Percentiles rank a stretch among this genome's conserved stretches.
phyloP scores from a whole-genome alignment of 1,140 invertebrate genomes.

The Goniozus legneri region DNA sequence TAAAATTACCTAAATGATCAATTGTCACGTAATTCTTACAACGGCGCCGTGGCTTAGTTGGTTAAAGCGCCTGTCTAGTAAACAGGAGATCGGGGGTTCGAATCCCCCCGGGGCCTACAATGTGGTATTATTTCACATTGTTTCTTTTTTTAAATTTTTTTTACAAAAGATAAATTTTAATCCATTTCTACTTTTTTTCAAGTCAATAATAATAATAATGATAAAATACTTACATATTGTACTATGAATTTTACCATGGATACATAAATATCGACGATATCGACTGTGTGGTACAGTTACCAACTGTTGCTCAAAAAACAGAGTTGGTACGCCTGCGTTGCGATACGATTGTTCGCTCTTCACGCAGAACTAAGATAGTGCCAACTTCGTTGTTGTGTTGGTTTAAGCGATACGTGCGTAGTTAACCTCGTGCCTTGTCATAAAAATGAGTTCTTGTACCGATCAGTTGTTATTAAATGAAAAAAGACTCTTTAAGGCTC shows the following conservation, averaged over 20 bases:
- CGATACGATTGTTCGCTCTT: conserved; percentile 5
- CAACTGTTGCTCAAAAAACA: too few relatives aligned
- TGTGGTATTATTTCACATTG: background rate
- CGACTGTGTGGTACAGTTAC: too few relatives aligned
- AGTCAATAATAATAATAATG: too few relatives aligned
- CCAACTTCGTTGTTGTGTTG: conserved; percentile 37
- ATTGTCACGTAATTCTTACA: background rate
- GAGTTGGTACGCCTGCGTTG: too few relatives aligned
- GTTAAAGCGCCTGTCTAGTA: conserved; percentile 62
- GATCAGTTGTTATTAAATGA: conserved; percentile 58
- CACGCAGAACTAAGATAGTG: too few relatives aligned
- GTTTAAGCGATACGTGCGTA: conserved; percentile 11
- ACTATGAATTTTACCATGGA: too few relatives aligned
- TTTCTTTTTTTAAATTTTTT: background rate
- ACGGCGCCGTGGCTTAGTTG: conserved; percentile 59
- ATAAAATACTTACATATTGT: too few relatives aligned
- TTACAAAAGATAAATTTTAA: background rate
- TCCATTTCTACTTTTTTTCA: too few relatives aligned
- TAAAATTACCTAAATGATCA: too few relatives aligned
- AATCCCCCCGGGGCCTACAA: conserved; percentile 41
- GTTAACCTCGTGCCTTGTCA: conserved; percentile 17
- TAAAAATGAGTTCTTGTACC: conserved; percentile 56
- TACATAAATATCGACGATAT: too few relatives aligned
- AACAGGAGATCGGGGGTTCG: conserved; percentile 55
- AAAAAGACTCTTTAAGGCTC: conserved; percentile 58